Percentiles rank a stretch among this genome's conserved stretches.
Evolutionary conservation across 2,113 vertebrate species (phyloP).

Genomic region (Steatornis caripensis): DNA sequence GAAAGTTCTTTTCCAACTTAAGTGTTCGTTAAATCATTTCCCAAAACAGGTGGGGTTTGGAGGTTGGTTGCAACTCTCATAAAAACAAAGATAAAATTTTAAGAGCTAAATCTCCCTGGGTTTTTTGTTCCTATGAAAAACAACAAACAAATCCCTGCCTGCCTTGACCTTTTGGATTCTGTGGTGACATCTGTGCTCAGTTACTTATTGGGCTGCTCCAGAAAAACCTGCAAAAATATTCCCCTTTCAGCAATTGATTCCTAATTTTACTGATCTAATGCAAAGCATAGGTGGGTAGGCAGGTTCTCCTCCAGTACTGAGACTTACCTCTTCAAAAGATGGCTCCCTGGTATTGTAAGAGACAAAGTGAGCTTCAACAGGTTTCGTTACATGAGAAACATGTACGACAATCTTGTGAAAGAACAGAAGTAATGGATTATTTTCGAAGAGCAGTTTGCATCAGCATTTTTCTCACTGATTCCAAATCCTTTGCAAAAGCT

Average conservation of each 20-base stretch:
- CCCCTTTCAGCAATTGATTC: background rate
- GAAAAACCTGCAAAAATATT: slow-evolving; percentile 9
- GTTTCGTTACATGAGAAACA: background rate
- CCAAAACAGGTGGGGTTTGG: background rate
- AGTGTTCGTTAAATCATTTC: background rate
- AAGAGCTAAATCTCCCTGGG: background rate
- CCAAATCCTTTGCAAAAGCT: background rate
- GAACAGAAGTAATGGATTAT: too few species aligned
- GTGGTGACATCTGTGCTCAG: background rate
- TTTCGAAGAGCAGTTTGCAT: background rate
- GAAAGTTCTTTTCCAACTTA: background rate
- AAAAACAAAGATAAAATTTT: background rate
- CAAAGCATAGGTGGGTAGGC: background rate
- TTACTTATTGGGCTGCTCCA: background rate
- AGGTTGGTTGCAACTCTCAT: background rate
- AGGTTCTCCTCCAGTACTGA: background rate
- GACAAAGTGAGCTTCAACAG: background rate
- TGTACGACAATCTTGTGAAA: too few species aligned
- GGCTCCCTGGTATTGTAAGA: background rate
- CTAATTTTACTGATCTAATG: background rate
- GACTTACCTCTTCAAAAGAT: background rate
- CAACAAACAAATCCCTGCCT: background rate
- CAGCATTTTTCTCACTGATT: background rate
- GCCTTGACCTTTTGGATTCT: slow-evolving; percentile 18
- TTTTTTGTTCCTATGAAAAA: background rate